phyloP scores from a whole-genome alignment of 2,888 invertebrate species.

The Clepsis dumicolana region DNA sequence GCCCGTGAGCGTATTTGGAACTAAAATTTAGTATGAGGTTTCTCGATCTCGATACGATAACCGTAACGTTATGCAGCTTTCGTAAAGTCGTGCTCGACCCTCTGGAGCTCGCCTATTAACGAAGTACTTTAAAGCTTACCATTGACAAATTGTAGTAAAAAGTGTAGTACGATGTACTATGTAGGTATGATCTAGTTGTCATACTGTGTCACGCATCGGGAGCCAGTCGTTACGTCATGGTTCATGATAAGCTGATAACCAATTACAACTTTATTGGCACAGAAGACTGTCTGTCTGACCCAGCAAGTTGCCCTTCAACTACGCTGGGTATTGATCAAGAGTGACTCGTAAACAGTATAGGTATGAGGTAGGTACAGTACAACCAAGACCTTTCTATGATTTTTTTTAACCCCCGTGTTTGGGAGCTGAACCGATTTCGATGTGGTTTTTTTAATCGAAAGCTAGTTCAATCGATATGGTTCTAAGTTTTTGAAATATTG shows the following conservation, averaged over 20 bases:
- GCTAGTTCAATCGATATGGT: no score
- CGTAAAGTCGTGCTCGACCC: no score
- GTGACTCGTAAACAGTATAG: conserved; percentile 1
- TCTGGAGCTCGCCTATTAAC: conserved; percentile 15
- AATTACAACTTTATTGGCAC: conserved; percentile 26
- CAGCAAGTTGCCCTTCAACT: conserved; percentile 27
- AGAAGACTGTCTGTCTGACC: conserved; percentile 29
- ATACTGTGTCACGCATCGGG: conserved; percentile 22
- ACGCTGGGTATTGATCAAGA: conserved; percentile 1
- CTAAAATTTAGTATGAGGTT: no score
- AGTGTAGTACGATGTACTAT: background rate
- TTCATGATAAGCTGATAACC: conserved; percentile 35
- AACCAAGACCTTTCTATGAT: background rate
- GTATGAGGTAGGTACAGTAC: no score
- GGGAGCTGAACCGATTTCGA: no score
- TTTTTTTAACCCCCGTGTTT: background rate
- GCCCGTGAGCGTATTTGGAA: no score
- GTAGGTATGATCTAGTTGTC: conserved; percentile 26
- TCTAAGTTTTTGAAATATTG: no score
- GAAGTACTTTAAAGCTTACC: conserved; percentile 3
- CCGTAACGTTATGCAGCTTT: no score
- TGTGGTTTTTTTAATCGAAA: no score
- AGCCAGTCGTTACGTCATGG: conserved; percentile 26
- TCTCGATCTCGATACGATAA: no score
- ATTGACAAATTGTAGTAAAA: background rate